Percentiles rank a stretch among this genome's conserved stretches.
Conservation (phyloP, 2,797 vertebrate species). For the Apogon hyalosoma region DNA sequence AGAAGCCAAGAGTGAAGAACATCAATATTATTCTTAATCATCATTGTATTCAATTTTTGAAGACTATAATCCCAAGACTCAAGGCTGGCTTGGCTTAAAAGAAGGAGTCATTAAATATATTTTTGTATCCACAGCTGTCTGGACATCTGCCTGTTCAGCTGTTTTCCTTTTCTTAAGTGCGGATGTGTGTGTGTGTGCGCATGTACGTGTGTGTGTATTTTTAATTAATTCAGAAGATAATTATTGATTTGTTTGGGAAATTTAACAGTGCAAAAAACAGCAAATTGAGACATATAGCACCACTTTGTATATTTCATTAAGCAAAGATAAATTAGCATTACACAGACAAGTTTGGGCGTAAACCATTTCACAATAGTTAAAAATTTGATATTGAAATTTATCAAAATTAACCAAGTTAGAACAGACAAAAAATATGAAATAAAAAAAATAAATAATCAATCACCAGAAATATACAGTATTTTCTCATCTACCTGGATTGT, state of each 20-base stretch:
- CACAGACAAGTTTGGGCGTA: not conserved
- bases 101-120: slow-evolving; percentile 33
- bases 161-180: slow-evolving; percentile 8
- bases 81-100: slow-evolving; percentile 34
- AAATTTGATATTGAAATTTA: too few relatives aligned
- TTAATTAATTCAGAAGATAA: not conserved
- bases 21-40: slow-evolving; percentile 50
- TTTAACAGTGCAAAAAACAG: not conserved
- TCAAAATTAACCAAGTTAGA: too few relatives aligned
- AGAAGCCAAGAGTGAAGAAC: slow-evolving; percentile 36
- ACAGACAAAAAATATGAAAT: too few relatives aligned
- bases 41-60: slow-evolving; percentile 38
- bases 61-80: slow-evolving; percentile 27
- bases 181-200: not conserved
- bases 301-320: not conserved
- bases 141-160: slow-evolving; percentile 67
- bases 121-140: slow-evolving; percentile 59
- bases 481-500: too few relatives aligned
- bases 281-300: slow-evolving; percentile 5
- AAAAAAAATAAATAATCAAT: too few relatives aligned
- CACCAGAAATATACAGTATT: too few relatives aligned
- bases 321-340: not conserved
- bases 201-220: slow-evolving; percentile 1
- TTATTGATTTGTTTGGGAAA: not conserved
- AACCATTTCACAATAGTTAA: not conserved